These are phyloP conservation scores for Spisula subtruncata DNA, from an alignment of 2,888 invertebrate species.

Conservation along the genomic window DNA sequence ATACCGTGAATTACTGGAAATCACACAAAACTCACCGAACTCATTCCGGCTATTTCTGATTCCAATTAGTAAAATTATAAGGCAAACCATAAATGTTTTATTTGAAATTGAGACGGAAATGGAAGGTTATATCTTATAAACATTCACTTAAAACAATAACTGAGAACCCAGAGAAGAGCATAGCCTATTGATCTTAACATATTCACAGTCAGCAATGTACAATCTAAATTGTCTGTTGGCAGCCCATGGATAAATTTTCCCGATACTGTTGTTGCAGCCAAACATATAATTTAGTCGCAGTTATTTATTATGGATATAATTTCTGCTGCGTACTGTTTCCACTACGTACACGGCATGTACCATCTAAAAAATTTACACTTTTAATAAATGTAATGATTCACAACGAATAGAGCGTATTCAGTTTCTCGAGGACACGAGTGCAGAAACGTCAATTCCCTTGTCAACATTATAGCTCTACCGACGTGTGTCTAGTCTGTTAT, in stretches of 20 bases:
- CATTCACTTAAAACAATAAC: slow-evolving; percentile 1
- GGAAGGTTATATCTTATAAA: neutral
- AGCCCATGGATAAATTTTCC: neutral
- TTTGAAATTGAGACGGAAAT: neutral
- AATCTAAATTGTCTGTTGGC: neutral
- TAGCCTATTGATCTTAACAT: neutral
- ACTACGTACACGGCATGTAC: too few species aligned
- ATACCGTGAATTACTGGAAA: neutral
- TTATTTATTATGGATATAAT: neutral
- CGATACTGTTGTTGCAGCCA: neutral
- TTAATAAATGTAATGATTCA: too few species aligned
- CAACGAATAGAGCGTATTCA: too few species aligned
- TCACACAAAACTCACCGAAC: neutral
- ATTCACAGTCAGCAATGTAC: neutral
- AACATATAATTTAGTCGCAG: neutral
- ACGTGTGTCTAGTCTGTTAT: too few species aligned
- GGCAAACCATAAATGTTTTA: neutral
- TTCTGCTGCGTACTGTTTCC: too few species aligned
- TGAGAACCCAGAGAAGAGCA: neutral
- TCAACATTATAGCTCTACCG: too few species aligned
- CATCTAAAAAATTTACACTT: too few species aligned
- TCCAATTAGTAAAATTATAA: neutral
- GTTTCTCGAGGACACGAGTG: too few species aligned
- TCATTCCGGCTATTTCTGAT: neutral
- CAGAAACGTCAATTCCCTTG: too few species aligned